Evolutionary conservation across 1,140 invertebrate species (phyloP).

Genomic region (Trichogramma pretiosum): DNA sequence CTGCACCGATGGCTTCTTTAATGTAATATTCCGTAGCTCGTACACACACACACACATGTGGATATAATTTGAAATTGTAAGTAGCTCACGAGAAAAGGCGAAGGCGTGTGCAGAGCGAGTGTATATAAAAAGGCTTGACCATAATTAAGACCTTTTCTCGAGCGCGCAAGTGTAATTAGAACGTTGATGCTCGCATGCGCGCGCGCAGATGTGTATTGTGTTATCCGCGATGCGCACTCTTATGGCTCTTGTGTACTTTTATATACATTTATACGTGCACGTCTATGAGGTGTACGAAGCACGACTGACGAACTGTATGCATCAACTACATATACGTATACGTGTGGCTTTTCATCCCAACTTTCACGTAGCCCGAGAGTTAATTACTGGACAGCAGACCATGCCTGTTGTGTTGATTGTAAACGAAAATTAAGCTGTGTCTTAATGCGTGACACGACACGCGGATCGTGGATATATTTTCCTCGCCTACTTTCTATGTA

Average conservation of each 20-base stretch:
- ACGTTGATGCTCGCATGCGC: conserved; percentile 13
- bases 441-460: too few species aligned
- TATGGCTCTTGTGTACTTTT: conserved; percentile 6
- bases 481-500: too few species aligned
- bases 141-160: conserved; percentile 28
- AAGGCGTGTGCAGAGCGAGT: conserved; percentile 6
- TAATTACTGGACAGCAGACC: too few species aligned
- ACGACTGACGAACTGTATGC: not conserved
- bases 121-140: too few species aligned
- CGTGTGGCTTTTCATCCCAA: not conserved
- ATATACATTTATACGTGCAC: not conserved
- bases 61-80: conserved; percentile 14
- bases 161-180: conserved; percentile 17
- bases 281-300: conserved; percentile 13
- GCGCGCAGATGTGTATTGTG: conserved; percentile 18
- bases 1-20: too few species aligned
- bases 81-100: not conserved
- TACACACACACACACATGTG: too few species aligned
- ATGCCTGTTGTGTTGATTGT: too few species aligned
- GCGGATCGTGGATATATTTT: too few species aligned
- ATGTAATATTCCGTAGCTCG: too few species aligned
- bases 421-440: too few species aligned
- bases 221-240: too few species aligned
- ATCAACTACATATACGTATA: not conserved
- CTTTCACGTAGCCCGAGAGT: too few species aligned